These are phyloP conservation scores for Tichodroma muraria DNA, from an alignment of 2,113 vertebrate genomes.

Conservation along the genomic window DNA sequence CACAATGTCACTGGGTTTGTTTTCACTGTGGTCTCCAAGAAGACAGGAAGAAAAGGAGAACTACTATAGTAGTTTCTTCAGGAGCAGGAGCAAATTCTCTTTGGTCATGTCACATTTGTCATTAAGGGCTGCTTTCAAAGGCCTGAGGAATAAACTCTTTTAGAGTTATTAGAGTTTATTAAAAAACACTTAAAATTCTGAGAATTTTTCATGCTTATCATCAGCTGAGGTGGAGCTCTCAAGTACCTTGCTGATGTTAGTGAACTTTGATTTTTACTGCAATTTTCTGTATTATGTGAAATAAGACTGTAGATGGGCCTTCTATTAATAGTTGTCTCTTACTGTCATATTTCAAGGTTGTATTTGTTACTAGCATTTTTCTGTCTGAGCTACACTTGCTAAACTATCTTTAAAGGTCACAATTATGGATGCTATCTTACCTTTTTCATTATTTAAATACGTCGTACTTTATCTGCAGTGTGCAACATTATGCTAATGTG, in stretches of 20 bases:
- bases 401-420: neutral
- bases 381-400: neutral
- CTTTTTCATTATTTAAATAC: neutral
- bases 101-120: neutral
- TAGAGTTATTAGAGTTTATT: too few species aligned
- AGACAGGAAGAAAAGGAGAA: neutral
- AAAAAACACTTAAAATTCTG: neutral
- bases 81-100: neutral
- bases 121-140: neutral
- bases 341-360: neutral
- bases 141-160: neutral
- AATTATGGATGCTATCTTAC: neutral
- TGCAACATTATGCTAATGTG: neutral
- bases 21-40: neutral
- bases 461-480: neutral
- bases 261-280: neutral
- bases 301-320: neutral
- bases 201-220: neutral
- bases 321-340: neutral
- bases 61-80: neutral
- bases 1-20: neutral
- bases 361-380: neutral
- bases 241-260: neutral
- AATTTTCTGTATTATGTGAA: neutral
- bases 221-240: neutral